Evolutionary conservation across 2,888 invertebrate genomes (phyloP), one percentile per base, ranked within the genome.

Genomic region (Taphrorychus bicolor): DNA sequence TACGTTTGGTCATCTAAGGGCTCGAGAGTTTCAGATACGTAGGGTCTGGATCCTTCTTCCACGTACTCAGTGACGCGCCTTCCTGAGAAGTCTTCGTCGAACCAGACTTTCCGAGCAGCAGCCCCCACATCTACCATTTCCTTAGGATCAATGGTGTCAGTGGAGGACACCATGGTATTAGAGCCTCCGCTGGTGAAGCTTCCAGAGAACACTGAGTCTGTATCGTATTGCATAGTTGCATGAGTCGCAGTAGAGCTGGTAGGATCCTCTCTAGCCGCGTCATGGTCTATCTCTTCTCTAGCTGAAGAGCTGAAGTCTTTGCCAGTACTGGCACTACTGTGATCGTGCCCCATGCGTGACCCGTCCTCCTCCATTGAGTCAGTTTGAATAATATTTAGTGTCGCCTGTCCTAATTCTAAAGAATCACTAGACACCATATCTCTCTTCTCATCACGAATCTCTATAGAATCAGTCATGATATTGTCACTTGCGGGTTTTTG

Each of bases 111-210:
- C 56, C 80, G 72, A 4, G 79, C 81, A 7, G 82, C 82, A 23
- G 82, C 81, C 2, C 82, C 81, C 21, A 83, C 77, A 72, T 83
- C 82, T 16, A 80, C 79, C 11, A 76, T 73, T 75, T 86, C 85
- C 80, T 84, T 81, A 9, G 87, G 87, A 77, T 90, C 90, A 74
- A 90, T 81, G 18, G 88, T 89, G 76, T 91, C 91, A 72, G 89
- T 85, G 16, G 90, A 90, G 19, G 93, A 93, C 59, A 94, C 91
- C 86, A 94, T 88, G 11, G 93, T 93, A 80, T 92, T 93, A 63
- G 93, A 93, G 72, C 92, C 93, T 71, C 87, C 88, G 80, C 93
- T 93, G 17, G 93, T 93, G 59, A 93, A 88, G 80, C 93, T 93
- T 59, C 93, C 92, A 0, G 93, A 93, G 90, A 93, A 92, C 41